phyloP scores from a whole-genome alignment of 2,888 invertebrate genomes.

The Polydrusus cervinus region DNA sequence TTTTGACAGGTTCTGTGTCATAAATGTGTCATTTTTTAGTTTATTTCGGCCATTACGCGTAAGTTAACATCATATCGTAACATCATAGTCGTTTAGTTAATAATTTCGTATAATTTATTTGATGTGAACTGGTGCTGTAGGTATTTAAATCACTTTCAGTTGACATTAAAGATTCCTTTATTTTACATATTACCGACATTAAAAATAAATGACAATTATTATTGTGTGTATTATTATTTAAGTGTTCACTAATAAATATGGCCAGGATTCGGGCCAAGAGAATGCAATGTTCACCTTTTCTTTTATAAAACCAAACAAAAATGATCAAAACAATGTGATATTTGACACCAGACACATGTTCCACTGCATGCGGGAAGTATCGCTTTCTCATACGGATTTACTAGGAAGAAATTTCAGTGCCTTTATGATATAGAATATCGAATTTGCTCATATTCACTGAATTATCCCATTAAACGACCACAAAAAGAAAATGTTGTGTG shows the following conservation, averaged over 20 bases:
- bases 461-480: no score
- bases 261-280: no score
- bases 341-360: not conserved
- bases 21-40: slow-evolving; percentile 20
- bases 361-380: slow-evolving; percentile 1
- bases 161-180: not conserved
- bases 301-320: not conserved
- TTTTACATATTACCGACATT: no score
- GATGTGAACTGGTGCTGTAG: not conserved
- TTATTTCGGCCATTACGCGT: slow-evolving; percentile 12
- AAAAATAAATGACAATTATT: no score
- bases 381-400: not conserved
- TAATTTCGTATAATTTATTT: slow-evolving; percentile 7
- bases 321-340: slow-evolving; percentile 1
- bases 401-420: not conserved
- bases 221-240: no score
- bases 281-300: no score
- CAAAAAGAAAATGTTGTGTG: no score
- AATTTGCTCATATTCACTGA: not conserved
- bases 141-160: not conserved
- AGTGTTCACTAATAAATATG: no score
- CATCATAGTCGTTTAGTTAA: slow-evolving; percentile 24
- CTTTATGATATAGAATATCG: not conserved
- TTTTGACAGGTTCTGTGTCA: slow-evolving; percentile 14
- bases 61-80: slow-evolving; percentile 24